phyloP scores from a whole-genome alignment of 1,140 invertebrate genomes.

The Colletes gigas region DNA sequence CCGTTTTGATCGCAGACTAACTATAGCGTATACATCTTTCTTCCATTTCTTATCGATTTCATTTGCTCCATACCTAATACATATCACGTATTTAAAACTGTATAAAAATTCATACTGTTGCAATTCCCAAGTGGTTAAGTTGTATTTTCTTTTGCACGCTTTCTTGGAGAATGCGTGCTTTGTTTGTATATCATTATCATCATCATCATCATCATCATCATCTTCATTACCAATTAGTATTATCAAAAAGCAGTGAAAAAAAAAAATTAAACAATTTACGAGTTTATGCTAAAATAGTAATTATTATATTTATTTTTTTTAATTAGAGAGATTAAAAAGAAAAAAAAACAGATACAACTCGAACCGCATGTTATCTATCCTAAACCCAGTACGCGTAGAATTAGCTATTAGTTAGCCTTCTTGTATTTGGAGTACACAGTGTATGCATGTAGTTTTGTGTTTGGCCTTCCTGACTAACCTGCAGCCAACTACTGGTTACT shows the following conservation, averaged over 20 bases:
- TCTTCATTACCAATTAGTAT: not conserved
- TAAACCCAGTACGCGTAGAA: constrained; percentile 57
- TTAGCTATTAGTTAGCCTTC: constrained; percentile 65
- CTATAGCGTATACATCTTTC: constrained; percentile 36
- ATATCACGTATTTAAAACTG: constrained; percentile 43
- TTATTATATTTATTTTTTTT: constrained; percentile 12
- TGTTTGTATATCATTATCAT: not conserved
- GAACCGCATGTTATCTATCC: constrained; percentile 49
- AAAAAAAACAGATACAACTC: constrained; percentile 26
- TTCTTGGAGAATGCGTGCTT: not conserved
- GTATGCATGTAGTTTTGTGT: constrained; percentile 82
- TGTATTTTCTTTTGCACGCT: constrained; percentile 35
- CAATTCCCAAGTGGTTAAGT: constrained; percentile 56
- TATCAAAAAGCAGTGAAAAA: not conserved
- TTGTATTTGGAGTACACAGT: constrained; percentile 80
- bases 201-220: not conserved
- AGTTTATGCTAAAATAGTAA: not conserved
- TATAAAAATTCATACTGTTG: constrained; percentile 64
- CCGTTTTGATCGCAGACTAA: constrained; percentile 41
- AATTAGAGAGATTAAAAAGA: not conserved
- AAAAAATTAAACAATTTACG: not conserved
- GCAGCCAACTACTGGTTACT: constrained; percentile 81
- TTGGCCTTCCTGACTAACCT: constrained; percentile 80
- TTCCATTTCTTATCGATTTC: constrained; percentile 39
- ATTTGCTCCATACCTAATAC: constrained; percentile 43